Percentiles rank a stretch among this genome's conserved stretches.
Evolutionary conservation across 2,113 vertebrate species (phyloP).

Genomic region (Scopus umbretta): DNA sequence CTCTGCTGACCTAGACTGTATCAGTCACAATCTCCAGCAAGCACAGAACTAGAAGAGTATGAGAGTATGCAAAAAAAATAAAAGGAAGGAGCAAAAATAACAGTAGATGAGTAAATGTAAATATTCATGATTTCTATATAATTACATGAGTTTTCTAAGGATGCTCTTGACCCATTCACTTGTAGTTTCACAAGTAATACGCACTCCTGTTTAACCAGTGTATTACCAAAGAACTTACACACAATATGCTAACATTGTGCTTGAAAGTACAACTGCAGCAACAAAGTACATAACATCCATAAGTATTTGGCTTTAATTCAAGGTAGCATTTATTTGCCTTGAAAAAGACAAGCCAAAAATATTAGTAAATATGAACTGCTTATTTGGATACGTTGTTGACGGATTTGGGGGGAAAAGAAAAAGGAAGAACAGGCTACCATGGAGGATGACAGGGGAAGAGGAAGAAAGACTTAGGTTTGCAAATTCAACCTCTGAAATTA

Average conservation of each 20-base stretch:
- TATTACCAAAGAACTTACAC: background rate
- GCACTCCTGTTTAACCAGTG: background rate
- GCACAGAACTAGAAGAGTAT: too few species aligned
- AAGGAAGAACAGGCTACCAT: background rate
- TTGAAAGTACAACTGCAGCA: background rate
- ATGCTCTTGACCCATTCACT: background rate
- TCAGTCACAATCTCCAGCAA: accelerated
- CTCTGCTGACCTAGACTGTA: background rate
- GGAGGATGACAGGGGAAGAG: background rate
- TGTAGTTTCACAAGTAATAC: background rate
- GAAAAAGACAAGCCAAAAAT: background rate
- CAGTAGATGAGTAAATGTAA: background rate
- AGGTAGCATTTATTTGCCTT: background rate
- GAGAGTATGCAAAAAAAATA: background rate
- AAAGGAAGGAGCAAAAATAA: accelerated
- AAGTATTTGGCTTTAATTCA: background rate
- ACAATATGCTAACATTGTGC: background rate
- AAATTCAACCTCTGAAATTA: background rate
- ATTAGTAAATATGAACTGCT: background rate
- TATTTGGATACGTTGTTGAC: background rate
- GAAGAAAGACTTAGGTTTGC: background rate
- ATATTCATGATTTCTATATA: background rate
- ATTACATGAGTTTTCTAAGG: background rate
- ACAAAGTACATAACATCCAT: background rate
- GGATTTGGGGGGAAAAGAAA: background rate